Evolutionary conservation across 2,888 invertebrate genomes (phyloP).

Genomic region (Bellardia pandia): DNA sequence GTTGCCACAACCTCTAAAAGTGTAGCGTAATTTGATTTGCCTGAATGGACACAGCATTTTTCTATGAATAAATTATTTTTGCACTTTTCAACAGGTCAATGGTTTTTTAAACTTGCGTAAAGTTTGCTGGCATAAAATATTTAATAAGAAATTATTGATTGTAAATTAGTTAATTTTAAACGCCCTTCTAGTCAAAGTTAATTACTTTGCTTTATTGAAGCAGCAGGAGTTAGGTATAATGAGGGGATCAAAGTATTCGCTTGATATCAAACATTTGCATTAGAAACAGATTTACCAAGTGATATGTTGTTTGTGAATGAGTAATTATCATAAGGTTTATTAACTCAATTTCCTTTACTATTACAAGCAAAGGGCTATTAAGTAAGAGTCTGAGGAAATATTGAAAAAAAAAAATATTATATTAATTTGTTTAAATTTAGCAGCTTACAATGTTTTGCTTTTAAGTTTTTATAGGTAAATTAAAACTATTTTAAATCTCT

Average conservation of each 20-base stretch:
- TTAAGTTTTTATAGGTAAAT: too few species aligned
- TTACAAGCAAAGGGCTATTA: too few species aligned
- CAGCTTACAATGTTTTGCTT: too few species aligned
- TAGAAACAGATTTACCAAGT: background rate
- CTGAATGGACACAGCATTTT: background rate
- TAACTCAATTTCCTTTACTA: too few species aligned
- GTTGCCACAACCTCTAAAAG: too few species aligned
- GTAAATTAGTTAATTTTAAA: constrained; percentile 7
- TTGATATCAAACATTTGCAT: too few species aligned
- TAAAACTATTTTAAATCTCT: too few species aligned
- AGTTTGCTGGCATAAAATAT: background rate
- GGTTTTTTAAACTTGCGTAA: background rate
- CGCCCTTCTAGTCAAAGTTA: constrained; percentile 10
- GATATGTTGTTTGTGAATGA: too few species aligned
- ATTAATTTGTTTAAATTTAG: too few species aligned
- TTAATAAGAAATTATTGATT: constrained; percentile 26
- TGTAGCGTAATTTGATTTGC: background rate
- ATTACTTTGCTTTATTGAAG: constrained; percentile 15
- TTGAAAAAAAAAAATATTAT: too few species aligned
- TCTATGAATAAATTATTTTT: constrained; percentile 15
- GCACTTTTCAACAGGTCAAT: constrained; percentile 13
- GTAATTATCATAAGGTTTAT: too few species aligned
- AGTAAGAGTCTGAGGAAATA: too few species aligned
- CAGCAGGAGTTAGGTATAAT: background rate
- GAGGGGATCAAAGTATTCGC: background rate